These are phyloP conservation scores for Nothoprocta perdicaria DNA, from an alignment of 2,113 vertebrate species.

Conservation along the genomic window DNA sequence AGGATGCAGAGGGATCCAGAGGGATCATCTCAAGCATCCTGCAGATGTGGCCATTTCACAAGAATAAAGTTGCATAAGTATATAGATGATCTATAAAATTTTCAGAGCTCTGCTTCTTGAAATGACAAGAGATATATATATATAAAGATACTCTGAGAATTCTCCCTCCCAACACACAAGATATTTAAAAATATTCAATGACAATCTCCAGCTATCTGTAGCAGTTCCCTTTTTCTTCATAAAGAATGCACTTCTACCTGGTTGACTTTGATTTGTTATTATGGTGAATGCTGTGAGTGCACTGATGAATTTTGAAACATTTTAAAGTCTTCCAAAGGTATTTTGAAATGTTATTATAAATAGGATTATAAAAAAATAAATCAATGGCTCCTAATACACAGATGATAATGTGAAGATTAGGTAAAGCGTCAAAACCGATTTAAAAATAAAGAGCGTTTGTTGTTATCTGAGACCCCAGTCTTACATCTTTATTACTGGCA, in stretches of 20 bases:
- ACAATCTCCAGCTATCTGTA: not conserved
- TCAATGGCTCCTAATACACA: not conserved
- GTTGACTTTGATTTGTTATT: not conserved
- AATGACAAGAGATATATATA: not conserved
- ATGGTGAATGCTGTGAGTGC: not conserved
- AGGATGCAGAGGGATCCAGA: not conserved
- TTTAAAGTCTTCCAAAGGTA: not conserved
- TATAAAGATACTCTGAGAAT: not conserved
- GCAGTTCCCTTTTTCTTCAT: not conserved
- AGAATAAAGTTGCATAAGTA: not conserved
- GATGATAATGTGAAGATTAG: not conserved
- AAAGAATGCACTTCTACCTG: not conserved
- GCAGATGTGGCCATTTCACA: not conserved
- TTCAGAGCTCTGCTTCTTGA: not conserved
- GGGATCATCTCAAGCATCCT: not conserved
- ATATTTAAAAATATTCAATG: not conserved
- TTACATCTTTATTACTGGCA: not conserved
- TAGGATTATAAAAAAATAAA: not conserved
- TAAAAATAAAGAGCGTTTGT: not conserved
- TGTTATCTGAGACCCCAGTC: not conserved
- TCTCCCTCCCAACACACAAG: not conserved
- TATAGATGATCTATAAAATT: not conserved
- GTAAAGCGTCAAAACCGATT: not conserved
- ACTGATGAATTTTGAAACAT: not conserved
- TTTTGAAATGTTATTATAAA: not conserved